These are phyloP conservation scores for Spea bombifrons DNA, from an alignment of 2,113 vertebrate genomes.

Conservation along the genomic window DNA sequence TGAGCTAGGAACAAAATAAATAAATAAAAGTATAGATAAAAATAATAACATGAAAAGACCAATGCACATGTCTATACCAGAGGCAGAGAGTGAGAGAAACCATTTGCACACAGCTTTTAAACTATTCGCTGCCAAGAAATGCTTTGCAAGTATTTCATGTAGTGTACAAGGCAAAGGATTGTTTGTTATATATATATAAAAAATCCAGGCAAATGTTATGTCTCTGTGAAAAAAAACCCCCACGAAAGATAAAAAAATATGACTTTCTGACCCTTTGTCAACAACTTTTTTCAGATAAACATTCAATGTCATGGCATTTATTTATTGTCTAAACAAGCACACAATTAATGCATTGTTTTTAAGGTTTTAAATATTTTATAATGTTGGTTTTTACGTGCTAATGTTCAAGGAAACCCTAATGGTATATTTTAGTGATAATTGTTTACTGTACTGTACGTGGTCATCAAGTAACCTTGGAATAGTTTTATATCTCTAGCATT, in stretches of 20 bases:
- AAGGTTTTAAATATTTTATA: too few species aligned
- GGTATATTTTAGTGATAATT: too few species aligned
- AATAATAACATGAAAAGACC: slow-evolving; percentile 27
- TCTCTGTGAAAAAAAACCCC: background rate
- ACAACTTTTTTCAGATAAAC: background rate
- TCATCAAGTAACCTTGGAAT: too few species aligned
- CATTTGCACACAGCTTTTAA: slow-evolving; percentile 37
- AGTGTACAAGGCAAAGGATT: background rate
- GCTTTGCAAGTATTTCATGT: slow-evolving; percentile 26
- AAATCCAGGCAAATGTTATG: background rate
- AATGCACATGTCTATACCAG: slow-evolving; percentile 31
- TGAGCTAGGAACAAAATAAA: slow-evolving; percentile 28
- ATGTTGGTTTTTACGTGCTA: too few species aligned
- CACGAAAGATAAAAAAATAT: background rate
- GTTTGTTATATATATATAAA: slow-evolving; percentile 13
- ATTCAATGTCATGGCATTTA: background rate
- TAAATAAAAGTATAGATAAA: slow-evolving; percentile 4
- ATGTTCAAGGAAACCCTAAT: too few species aligned
- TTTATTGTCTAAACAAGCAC: background rate
- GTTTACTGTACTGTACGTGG: too few species aligned
- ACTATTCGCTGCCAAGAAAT: slow-evolving; percentile 13
- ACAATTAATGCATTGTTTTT: too few species aligned
- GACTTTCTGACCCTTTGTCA: slow-evolving; percentile 16
- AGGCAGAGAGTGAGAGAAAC: slow-evolving; percentile 15
- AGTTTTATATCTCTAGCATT: too few species aligned